Percentiles rank a stretch among this genome's conserved stretches.
These are phyloP conservation scores for Sesia bembeciformis DNA, from an alignment of 2,888 invertebrate genomes.

Conservation along the genomic window DNA sequence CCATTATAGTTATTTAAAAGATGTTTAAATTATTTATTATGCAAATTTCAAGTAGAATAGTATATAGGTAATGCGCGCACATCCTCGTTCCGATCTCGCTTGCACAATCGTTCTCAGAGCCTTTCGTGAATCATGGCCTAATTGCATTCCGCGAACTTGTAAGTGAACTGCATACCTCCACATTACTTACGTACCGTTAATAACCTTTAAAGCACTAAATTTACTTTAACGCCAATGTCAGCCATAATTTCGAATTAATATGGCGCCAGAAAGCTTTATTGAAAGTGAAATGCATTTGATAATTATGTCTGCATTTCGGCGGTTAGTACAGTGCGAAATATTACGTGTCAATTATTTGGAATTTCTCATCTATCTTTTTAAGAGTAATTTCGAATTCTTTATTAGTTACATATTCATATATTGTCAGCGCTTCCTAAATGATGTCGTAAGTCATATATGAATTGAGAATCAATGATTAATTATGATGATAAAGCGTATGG, in stretches of 20 bases:
- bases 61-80: constrained; percentile 6
- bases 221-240: constrained; percentile 36
- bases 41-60: too few relatives aligned
- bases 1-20: too few relatives aligned
- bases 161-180: constrained; percentile 22
- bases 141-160: constrained; percentile 40
- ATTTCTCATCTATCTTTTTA: background rate
- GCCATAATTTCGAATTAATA: constrained; percentile 32
- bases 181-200: constrained; percentile 39
- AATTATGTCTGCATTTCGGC: constrained; percentile 22
- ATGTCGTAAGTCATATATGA: background rate
- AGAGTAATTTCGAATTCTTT: background rate
- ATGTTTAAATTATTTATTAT: too few relatives aligned
- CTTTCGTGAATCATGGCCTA: constrained; percentile 4
- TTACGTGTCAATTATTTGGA: background rate
- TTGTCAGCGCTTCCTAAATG: background rate
- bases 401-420: background rate
- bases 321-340: constrained; percentile 1
- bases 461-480: constrained; percentile 7
- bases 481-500: constrained; percentile 11
- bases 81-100: constrained; percentile 16
- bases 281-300: constrained; percentile 26
- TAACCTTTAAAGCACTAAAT: constrained; percentile 30
- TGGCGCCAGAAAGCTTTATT: constrained; percentile 21
- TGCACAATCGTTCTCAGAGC: background rate